Evolutionary conservation across 2,797 vertebrate genomes (phyloP).

Genomic region (Fistularia tabacaria): DNA sequence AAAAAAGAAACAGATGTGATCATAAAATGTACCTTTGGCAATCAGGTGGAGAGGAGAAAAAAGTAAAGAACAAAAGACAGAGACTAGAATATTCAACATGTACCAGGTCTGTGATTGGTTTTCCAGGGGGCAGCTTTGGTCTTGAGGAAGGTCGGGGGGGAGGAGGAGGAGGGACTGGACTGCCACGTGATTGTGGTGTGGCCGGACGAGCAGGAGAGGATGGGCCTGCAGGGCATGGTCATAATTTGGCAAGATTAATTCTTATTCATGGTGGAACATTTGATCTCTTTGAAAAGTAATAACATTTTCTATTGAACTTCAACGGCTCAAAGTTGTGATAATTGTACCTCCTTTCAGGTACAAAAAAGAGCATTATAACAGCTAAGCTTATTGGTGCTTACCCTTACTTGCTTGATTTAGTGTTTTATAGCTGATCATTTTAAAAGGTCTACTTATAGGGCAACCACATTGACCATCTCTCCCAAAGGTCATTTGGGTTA

Average conservation of each 20-base stretch:
- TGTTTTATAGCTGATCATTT: background rate
- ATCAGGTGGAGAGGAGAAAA: no score
- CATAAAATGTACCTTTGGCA: no score
- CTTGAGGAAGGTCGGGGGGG: slow-evolving; percentile 89
- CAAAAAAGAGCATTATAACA: no score
- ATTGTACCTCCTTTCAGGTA: no score
- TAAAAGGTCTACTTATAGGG: no score
- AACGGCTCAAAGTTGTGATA: no score
- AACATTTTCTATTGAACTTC: background rate
- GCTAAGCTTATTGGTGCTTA: no score
- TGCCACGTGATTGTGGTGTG: slow-evolving; percentile 83
- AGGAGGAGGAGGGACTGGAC: slow-evolving; percentile 86
- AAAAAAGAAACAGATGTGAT: no score
- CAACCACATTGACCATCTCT: no score
- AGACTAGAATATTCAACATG: background rate
- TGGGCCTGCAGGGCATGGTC: slow-evolving; percentile 73
- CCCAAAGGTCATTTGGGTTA: no score
- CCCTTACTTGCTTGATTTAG: no score
- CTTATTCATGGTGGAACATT: background rate
- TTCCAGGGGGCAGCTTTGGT: slow-evolving; percentile 91
- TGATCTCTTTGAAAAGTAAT: background rate
- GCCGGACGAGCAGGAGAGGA: slow-evolving; percentile 89
- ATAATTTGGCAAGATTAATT: background rate
- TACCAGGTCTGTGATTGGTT: slow-evolving; percentile 89
- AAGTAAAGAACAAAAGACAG: background rate